These are phyloP conservation scores for Ormia ochracea DNA, from an alignment of 2,888 invertebrate genomes.

Conservation along the genomic window DNA sequence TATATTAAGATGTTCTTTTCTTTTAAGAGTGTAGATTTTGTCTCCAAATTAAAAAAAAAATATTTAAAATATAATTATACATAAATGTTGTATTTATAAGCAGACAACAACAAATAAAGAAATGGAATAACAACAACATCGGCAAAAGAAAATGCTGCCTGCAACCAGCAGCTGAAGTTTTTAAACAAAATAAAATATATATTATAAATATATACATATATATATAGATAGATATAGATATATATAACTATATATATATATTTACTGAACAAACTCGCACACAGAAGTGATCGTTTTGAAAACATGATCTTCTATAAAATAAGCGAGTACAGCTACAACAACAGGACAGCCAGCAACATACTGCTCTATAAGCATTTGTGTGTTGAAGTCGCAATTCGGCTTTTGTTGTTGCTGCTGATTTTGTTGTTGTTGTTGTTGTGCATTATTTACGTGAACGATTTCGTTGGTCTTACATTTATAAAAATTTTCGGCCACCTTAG, in stretches of 20 bases:
- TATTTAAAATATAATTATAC: neutral
- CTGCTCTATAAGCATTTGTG: neutral
- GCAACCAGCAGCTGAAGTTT: constrained; percentile 26
- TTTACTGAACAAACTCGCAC: neutral
- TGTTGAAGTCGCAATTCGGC: neutral
- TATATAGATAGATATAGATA: too few relatives aligned
- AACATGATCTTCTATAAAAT: constrained; percentile 25
- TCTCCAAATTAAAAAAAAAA: neutral
- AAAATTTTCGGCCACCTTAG: constrained; percentile 62
- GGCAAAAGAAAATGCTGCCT: constrained; percentile 20
- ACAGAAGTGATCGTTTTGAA: constrained; percentile 7
- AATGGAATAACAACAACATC: neutral
- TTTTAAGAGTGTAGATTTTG: too few relatives aligned
- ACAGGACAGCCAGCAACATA: constrained; percentile 27
- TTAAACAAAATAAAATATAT: constrained; percentile 10
- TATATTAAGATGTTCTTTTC: too few relatives aligned
- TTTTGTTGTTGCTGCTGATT: neutral
- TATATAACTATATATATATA: too few relatives aligned
- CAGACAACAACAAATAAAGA: neutral
- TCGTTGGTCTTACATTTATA: constrained; percentile 30
- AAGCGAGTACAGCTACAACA: constrained; percentile 30
- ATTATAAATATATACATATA: too few relatives aligned
- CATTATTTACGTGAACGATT: neutral
- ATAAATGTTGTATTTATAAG: neutral
- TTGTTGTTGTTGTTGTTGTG: constrained; percentile 7